Evolutionary conservation across 2,888 invertebrate species (phyloP).

Genomic region (Pycnomerus fuliginosus): DNA sequence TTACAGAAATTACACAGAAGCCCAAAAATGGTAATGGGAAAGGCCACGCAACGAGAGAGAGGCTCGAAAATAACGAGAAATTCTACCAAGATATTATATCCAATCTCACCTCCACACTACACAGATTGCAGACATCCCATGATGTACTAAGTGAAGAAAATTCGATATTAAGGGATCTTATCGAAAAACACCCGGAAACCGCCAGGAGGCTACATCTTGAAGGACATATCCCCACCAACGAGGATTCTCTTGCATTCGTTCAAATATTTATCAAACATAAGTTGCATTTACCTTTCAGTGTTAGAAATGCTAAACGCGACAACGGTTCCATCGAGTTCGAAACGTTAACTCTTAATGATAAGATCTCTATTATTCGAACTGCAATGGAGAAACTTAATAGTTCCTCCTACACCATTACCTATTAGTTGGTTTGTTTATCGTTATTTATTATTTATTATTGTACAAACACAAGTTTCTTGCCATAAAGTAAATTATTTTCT

Average conservation of each 20-base stretch:
- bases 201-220: slow-evolving; percentile 28
- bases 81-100: slow-evolving; percentile 22
- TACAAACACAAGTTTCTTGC: no score
- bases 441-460: no score
- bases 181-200: slow-evolving; percentile 25
- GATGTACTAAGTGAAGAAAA: slow-evolving; percentile 27
- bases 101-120: slow-evolving; percentile 29
- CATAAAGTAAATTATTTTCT: no score
- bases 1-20: no score
- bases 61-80: neutral
- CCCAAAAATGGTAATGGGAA: neutral
- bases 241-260: neutral
- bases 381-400: neutral
- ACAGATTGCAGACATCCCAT: slow-evolving; percentile 27
- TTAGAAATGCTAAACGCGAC: neutral
- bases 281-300: neutral
- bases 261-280: neutral
- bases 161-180: slow-evolving; percentile 25
- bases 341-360: neutral
- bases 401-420: neutral
- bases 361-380: neutral
- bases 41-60: neutral
- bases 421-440: no score
- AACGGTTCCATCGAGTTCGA: neutral
- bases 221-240: slow-evolving; percentile 13